Percentiles rank a stretch among this genome's conserved stretches.
These are phyloP conservation scores for Halictus quadricinctus DNA, from an alignment of 2,888 invertebrate species.

Conservation along the genomic window DNA sequence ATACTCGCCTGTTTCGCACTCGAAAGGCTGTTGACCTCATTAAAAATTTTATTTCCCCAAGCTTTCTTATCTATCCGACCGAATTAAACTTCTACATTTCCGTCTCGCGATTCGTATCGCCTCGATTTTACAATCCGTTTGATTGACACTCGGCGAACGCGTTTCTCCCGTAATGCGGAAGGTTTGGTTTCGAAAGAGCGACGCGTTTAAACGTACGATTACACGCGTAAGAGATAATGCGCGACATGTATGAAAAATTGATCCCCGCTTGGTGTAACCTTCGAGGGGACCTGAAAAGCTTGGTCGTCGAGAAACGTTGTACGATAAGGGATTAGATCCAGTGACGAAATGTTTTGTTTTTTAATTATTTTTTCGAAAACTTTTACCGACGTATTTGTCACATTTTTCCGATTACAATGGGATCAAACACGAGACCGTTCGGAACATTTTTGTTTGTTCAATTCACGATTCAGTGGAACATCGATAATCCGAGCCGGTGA, in stretches of 20 bases:
- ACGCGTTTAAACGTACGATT: not conserved
- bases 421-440: too few relatives aligned
- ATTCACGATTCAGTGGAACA: not conserved
- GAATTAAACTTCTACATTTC: not conserved
- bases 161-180: not conserved
- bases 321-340: not conserved
- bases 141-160: not conserved
- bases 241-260: not conserved
- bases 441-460: not conserved
- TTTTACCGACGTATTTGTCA: too few relatives aligned
- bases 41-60: conserved; percentile 7
- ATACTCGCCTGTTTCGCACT: conserved; percentile 4
- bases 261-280: not conserved
- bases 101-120: not conserved
- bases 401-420: too few relatives aligned
- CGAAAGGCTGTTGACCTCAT: not conserved
- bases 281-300: too few relatives aligned
- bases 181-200: not conserved
- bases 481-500: too few relatives aligned
- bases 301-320: too few relatives aligned
- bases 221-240: not conserved
- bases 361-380: too few relatives aligned
- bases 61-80: not conserved
- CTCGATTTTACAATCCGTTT: not conserved
- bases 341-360: too few relatives aligned